phyloP scores from a whole-genome alignment of 1,140 invertebrate genomes.

The Rhagoletis pomonella region DNA sequence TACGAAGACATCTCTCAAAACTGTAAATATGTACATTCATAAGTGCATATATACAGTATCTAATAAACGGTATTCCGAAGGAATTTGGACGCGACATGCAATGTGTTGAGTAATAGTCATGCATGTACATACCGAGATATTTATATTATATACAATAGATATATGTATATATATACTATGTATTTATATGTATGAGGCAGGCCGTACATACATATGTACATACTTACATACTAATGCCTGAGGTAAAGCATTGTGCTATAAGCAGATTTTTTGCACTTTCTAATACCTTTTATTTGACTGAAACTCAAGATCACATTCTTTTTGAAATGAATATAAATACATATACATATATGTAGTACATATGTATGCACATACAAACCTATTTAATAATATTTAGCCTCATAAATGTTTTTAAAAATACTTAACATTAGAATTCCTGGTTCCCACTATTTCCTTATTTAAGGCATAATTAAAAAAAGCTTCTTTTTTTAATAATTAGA shows the following conservation, averaged over 20 bases:
- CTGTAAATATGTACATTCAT: not conserved
- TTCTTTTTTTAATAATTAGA: no score
- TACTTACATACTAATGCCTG: no score
- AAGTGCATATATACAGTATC: not conserved
- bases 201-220: no score
- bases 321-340: not conserved
- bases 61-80: not conserved
- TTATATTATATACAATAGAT: not conserved
- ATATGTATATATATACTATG: not conserved
- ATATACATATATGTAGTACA: not conserved
- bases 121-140: not conserved
- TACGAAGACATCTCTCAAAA: not conserved
- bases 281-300: not conserved
- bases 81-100: constrained; percentile 14
- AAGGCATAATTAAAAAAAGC: no score
- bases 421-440: no score
- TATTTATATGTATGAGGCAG: not conserved
- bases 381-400: not conserved
- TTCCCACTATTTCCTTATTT: no score
- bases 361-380: not conserved
- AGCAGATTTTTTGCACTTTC: not conserved
- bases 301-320: not conserved
- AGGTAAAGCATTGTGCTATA: no score
- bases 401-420: no score
- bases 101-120: constrained; percentile 12